Percentiles rank a stretch among this genome's conserved stretches.
These are phyloP conservation scores for Strigamia maritima DNA, from an alignment of 2,888 invertebrate species.

Conservation along the genomic window DNA sequence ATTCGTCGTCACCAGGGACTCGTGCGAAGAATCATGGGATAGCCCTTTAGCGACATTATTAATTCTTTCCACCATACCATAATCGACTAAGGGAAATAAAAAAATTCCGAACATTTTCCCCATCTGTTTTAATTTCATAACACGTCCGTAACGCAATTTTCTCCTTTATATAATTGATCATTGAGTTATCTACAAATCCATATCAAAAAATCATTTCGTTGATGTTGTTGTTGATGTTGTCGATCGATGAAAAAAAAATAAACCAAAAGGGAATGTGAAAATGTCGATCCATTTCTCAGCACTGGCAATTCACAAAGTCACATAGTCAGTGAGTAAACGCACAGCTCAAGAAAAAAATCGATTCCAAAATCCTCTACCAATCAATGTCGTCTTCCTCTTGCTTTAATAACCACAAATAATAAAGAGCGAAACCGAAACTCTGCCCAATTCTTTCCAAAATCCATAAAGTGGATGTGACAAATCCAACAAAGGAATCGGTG, in stretches of 20 bases:
- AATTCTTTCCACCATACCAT: not conserved
- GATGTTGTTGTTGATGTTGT: too few relatives aligned
- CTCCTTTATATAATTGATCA: too few relatives aligned
- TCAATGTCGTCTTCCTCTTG: not conserved
- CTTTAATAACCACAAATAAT: not conserved
- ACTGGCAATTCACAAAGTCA: too few relatives aligned
- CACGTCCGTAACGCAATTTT: not conserved
- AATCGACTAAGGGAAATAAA: not conserved
- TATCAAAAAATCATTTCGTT: too few relatives aligned
- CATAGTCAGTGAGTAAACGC: not conserved
- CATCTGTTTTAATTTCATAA: not conserved
- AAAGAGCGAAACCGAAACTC: not conserved
- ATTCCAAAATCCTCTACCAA: not conserved
- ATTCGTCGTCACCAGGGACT: conserved; percentile 10
- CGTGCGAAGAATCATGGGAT: conserved; percentile 7
- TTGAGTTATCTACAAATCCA: too few relatives aligned
- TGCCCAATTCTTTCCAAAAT: not conserved
- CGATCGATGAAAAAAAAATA: too few relatives aligned
- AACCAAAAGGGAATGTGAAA: too few relatives aligned
- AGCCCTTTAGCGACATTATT: conserved; percentile 11
- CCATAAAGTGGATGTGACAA: not conserved
- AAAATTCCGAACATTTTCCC: not conserved
- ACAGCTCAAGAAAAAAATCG: not conserved
- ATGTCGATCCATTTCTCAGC: too few relatives aligned
- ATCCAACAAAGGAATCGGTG: not conserved